These are phyloP conservation scores for Cryptotis parvus DNA, from an alignment of 2,113 vertebrate species.

Conservation along the genomic window DNA sequence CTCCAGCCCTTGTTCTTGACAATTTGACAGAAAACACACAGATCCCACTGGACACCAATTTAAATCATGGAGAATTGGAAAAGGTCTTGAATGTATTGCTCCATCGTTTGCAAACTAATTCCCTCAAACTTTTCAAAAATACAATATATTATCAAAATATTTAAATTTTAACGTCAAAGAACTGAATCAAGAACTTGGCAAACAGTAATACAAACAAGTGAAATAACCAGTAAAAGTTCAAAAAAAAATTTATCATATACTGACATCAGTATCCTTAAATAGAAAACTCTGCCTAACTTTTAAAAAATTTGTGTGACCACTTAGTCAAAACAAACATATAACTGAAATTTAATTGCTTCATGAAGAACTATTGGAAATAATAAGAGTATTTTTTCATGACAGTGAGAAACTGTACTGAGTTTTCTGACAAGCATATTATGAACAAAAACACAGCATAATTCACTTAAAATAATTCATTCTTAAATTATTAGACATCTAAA, in stretches of 20 bases:
- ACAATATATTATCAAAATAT: background rate
- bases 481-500: background rate
- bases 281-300: background rate
- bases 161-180: constrained; percentile 11
- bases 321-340: background rate
- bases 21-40: background rate
- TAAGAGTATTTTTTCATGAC: constrained; percentile 46
- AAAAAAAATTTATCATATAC: background rate
- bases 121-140: background rate
- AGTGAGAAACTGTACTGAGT: constrained; percentile 71
- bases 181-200: background rate
- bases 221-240: background rate
- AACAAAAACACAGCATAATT: constrained; percentile 23
- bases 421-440: constrained; percentile 59
- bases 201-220: background rate
- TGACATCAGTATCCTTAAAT: background rate
- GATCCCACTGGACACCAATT: background rate
- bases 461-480: constrained; percentile 22
- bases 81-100: background rate
- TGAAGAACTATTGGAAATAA: constrained; percentile 67
- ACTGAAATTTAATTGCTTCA: constrained; percentile 44
- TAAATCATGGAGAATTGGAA: background rate
- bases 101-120: background rate
- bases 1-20: too few species aligned
- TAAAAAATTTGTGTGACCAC: background rate